Evolutionary conservation across 2,888 invertebrate genomes (phyloP), one percentile per base, ranked within the genome.

Genomic region (Sphecodes monilicornis): DNA sequence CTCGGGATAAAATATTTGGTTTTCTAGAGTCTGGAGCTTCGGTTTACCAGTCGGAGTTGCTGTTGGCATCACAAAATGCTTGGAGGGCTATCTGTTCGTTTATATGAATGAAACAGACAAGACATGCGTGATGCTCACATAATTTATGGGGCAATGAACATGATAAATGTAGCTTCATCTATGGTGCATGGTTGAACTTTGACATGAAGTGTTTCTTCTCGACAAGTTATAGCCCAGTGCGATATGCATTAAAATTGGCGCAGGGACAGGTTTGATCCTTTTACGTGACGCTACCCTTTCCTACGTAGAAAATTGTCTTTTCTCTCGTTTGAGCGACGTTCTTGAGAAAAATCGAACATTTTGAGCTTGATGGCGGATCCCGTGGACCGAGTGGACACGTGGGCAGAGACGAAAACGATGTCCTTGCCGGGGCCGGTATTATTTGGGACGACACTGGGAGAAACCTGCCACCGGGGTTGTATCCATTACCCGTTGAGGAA

Each of bases 401-500:
- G 60, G 8, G 36, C 39, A 41, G 64, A 26, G 64, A 64, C 39
- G 64, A 26, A 41, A 71, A 36, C 68, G 69, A 18, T 36, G 66
- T 66, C 18, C 22, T 46, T 13, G 10, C 39, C 32, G 64, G 13
- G 57, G 68, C 50, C 57, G 73, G 69, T 76, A 80, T 84, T 84
- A 85, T 85, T 76, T 79, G 79, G 71, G 76, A 60, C 70, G 77
- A 77, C 73, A 71, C 77, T 18, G 60, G 57, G 60, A 70, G 85
- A 74, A 79, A 79, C 78, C 69, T 29, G 26, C 69, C 71, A 50
- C 78, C 69, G 76, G 76, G 76, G 60, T 60, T 85, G 83, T 90
- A 91, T 91, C 88, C 90, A 91, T 92, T 92, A 90, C 86, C 74
- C 75, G 85, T 87, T 83, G 86, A 87, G 87, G 87, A 91, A 91